A percentile compares a stretch with the other conserved stretches of the same genome.
Evolutionary conservation across 2,797 vertebrate genomes (phyloP).

Genomic region (Typhlichthys subterraneus): DNA sequence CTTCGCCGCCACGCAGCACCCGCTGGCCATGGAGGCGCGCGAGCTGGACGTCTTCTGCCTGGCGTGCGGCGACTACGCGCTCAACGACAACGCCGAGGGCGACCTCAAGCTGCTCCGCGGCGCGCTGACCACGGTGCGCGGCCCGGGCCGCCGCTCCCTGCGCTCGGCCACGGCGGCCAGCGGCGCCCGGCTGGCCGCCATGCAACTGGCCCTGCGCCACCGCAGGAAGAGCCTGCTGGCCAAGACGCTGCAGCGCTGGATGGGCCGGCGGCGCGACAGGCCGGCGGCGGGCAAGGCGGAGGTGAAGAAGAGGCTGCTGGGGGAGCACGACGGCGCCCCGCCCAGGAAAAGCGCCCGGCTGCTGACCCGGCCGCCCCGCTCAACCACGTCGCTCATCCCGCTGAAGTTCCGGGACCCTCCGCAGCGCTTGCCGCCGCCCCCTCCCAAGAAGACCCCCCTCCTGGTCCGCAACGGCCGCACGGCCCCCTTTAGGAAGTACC

Average conservation of each 20-base stretch:
- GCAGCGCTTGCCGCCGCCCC: slow-evolving; percentile 70
- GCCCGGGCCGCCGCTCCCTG: slow-evolving; percentile 84
- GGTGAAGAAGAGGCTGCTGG: slow-evolving; percentile 89
- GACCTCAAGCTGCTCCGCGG: slow-evolving; percentile 95
- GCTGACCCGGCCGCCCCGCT: slow-evolving; percentile 85
- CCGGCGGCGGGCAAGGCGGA: slow-evolving; percentile 53
- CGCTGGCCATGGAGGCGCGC: slow-evolving; percentile 94
- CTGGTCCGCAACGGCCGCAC: slow-evolving; percentile 68
- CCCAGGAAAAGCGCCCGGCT: slow-evolving; percentile 95
- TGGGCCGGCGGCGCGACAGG: slow-evolving; percentile 63
- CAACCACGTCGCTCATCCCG: slow-evolving; percentile 81
- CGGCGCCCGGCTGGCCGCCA: slow-evolving; percentile 79
- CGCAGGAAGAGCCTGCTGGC: slow-evolving; percentile 88
- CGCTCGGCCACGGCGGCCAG: slow-evolving; percentile 82
- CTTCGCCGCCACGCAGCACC: slow-evolving; percentile 90
- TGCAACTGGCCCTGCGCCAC: slow-evolving; percentile 90
- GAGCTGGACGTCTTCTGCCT: slow-evolving; percentile 97
- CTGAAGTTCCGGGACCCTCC: slow-evolving; percentile 86
- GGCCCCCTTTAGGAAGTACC: slow-evolving; percentile 79
- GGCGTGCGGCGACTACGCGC: slow-evolving; percentile 93
- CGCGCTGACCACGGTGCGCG: slow-evolving; percentile 87
- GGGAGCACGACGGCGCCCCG: slow-evolving; percentile 88
- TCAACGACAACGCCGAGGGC: slow-evolving; percentile 96
- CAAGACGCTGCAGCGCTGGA: slow-evolving; percentile 83
- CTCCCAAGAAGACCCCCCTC: slow-evolving; percentile 64